Evolutionary conservation across 92 coral and sea anemone species (phyloP).

Genomic region (Palythoa heliodiscus): DNA sequence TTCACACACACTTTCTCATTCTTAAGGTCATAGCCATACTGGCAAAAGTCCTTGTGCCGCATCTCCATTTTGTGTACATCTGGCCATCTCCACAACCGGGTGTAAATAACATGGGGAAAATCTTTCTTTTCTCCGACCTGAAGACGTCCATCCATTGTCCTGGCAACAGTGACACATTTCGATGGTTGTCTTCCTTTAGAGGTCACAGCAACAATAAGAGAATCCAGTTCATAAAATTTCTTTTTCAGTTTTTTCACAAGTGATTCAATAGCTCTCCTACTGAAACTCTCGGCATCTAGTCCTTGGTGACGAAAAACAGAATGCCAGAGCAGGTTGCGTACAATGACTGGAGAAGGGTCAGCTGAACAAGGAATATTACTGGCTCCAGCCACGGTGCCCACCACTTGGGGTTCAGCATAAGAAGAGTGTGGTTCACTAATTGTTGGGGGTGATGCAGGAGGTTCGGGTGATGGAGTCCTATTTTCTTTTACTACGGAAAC

Average conservation of each 20-base stretch:
- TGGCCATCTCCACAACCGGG: conserved; percentile 99
- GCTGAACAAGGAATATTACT: conserved; percentile 92
- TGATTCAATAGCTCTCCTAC: conserved; percentile 96
- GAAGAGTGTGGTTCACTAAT: conserved; percentile 50
- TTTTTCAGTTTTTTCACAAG: conserved; percentile 95
- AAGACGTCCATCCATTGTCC: conserved; percentile 98
- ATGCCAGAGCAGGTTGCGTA: conserved; percentile 93
- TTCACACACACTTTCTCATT: conserved; percentile 99
- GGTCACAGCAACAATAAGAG: conserved; percentile 92
- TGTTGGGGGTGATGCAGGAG: conserved; percentile 56
- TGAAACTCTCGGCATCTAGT: conserved; percentile 90
- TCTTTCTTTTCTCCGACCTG: conserved; percentile 99
- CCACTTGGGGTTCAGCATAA: conserved; percentile 63
- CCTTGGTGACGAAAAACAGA: conserved; percentile 92
- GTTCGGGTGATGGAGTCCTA: conserved; percentile 54
- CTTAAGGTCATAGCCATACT: conserved; percentile 96
- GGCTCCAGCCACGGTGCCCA: conserved; percentile 60
- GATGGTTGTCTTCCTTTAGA: conserved; percentile 97
- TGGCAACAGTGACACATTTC: conserved; percentile 95
- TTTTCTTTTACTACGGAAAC: conserved; percentile 61
- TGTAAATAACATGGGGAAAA: conserved; percentile 98
- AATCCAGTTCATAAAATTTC: conserved; percentile 93
- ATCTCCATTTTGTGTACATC: conserved; percentile 99
- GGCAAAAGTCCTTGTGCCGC: conserved; percentile 96
- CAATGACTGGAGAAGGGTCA: conserved; percentile 98